Conservation (phyloP, 1,140 invertebrate species). For the Megalopta genalis region DNA sequence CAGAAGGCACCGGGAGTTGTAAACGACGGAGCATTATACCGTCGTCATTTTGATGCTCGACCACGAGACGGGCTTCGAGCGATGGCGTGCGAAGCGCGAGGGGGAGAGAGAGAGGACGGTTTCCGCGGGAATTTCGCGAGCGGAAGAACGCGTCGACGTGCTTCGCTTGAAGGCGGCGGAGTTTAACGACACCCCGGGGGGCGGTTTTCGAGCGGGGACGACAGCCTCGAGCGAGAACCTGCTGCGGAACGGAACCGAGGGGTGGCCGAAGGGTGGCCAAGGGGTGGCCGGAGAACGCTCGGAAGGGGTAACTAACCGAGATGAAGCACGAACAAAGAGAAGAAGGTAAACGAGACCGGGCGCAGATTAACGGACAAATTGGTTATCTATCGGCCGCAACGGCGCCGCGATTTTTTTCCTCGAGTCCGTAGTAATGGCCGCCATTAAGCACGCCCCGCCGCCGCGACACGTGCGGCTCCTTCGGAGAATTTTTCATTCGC, state of each 20-base stretch:
- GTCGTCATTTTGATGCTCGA: background rate
- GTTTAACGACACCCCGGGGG: slow-evolving; percentile 49
- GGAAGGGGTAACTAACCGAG: slow-evolving; percentile 16
- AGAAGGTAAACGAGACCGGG: slow-evolving; percentile 33
- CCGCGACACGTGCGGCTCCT: no score
- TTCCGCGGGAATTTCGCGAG: slow-evolving; percentile 35
- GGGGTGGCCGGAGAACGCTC: background rate
- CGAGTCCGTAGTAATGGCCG: no score
- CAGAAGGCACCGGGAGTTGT: background rate
- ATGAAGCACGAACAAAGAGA: slow-evolving; percentile 22
- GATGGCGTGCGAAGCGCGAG: background rate
- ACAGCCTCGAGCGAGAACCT: background rate
- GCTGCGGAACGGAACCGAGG: background rate
- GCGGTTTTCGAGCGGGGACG: slow-evolving; percentile 27
- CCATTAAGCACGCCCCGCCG: no score
- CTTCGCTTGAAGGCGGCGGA: slow-evolving; percentile 23
- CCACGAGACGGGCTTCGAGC: background rate
- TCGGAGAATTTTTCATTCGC: no score
- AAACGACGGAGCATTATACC: slow-evolving; percentile 23
- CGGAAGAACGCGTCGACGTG: slow-evolving; percentile 30
- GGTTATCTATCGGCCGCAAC: slow-evolving; percentile 70
- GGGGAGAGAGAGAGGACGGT: background rate
- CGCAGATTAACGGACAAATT: slow-evolving; percentile 70
- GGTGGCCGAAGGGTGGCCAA: no score
- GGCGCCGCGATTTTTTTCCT: slow-evolving; percentile 40